These are phyloP conservation scores for Monarcha castaneiventris DNA, from an alignment of 2,113 vertebrate species.

Conservation along the genomic window DNA sequence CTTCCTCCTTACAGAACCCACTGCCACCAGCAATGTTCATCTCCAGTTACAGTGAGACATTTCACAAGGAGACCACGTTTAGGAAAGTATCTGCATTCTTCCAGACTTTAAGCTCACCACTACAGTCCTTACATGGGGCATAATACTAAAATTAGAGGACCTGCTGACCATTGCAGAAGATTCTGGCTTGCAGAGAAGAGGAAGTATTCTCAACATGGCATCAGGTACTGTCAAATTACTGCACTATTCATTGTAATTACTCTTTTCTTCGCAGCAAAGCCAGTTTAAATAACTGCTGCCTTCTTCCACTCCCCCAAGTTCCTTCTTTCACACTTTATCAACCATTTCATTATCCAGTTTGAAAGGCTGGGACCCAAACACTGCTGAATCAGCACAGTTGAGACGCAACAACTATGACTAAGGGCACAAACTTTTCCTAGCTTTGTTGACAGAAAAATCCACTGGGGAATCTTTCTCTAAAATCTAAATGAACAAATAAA, in stretches of 20 bases:
- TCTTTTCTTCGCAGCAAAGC: background rate
- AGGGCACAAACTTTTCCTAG: background rate
- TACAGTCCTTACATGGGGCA: background rate
- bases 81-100: background rate
- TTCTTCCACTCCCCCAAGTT: background rate
- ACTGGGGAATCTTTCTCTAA: background rate
- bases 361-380: background rate
- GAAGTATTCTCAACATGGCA: background rate
- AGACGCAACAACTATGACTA: background rate
- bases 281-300: background rate
- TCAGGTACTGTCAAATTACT: background rate
- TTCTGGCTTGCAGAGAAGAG: background rate
- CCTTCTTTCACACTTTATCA: background rate
- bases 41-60: background rate
- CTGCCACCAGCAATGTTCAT: background rate
- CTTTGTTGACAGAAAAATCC: background rate
- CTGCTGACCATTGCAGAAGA: background rate
- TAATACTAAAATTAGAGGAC: background rate
- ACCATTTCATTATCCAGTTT: background rate
- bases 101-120: background rate
- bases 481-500: background rate
- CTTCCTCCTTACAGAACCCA: background rate
- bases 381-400: fast-evolving
- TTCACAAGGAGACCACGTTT: background rate
- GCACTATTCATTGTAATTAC: background rate